These are phyloP conservation scores for Diorhabda carinulata DNA, from an alignment of 1,140 invertebrate species.

Conservation along the genomic window DNA sequence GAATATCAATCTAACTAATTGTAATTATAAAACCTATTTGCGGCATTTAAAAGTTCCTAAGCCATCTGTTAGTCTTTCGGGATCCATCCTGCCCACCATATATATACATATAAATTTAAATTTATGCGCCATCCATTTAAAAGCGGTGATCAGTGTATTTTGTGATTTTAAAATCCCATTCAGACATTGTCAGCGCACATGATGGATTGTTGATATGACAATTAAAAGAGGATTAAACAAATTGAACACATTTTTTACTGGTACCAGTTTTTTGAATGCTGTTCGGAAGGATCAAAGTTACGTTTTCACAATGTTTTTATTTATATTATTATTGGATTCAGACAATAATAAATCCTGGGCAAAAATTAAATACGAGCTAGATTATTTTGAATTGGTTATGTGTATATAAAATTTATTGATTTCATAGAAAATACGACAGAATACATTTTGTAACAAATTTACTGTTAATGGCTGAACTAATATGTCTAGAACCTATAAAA, in stretches of 20 bases:
- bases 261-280: background rate
- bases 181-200: constrained; percentile 14
- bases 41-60: background rate
- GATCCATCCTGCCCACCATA: background rate
- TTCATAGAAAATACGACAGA: no score
- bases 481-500: no score
- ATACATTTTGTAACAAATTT: no score
- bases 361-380: no score
- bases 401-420: no score
- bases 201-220: constrained; percentile 19
- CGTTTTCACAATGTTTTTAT: constrained; percentile 1
- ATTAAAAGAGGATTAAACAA: constrained; percentile 18
- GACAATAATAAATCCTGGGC: no score
- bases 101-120: constrained; percentile 9
- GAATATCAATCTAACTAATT: no score
- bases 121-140: constrained; percentile 9
- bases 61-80: background rate
- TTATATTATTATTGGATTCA: background rate
- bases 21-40: no score
- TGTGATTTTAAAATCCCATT: constrained; percentile 19
- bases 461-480: no score
- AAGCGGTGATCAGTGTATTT: constrained; percentile 14
- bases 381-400: no score
- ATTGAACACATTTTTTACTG: constrained; percentile 16
- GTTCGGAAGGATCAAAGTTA: background rate